Evolutionary conservation across 2,797 vertebrate species (phyloP).

Genomic region (Streptopelia turtur): DNA sequence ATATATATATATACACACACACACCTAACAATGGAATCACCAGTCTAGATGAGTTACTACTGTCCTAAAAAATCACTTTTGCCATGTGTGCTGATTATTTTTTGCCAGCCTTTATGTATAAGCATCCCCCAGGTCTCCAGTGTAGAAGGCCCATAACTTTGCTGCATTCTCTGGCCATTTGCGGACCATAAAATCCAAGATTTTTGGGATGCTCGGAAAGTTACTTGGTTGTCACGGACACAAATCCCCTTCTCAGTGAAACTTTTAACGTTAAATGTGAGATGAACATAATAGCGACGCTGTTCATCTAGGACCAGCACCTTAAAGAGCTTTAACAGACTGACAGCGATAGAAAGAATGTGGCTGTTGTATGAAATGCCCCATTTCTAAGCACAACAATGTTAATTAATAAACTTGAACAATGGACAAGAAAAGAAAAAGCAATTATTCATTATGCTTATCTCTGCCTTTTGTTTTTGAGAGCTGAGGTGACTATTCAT

Average conservation of each 20-base stretch:
- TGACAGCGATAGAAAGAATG: not conserved
- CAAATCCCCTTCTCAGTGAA: not conserved
- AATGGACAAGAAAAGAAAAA: not conserved
- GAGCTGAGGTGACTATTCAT: not conserved
- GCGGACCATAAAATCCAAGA: rapidly evolving
- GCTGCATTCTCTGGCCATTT: not conserved
- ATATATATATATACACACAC: too few species aligned
- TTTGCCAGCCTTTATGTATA: rapidly evolving
- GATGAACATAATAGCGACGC: rapidly evolving
- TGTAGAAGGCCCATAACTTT: not conserved
- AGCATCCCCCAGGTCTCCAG: not conserved
- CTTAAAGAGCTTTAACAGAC: not conserved
- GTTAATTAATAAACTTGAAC: not conserved
- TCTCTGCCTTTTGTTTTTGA: not conserved
- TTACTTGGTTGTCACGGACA: not conserved
- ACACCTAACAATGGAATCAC: not conserved
- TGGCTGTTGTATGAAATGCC: not conserved
- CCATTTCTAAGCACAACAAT: not conserved
- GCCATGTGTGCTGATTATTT: rapidly evolving
- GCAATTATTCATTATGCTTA: not conserved
- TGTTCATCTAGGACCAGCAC: not conserved
- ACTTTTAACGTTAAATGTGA: not conserved
- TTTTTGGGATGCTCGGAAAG: not conserved
- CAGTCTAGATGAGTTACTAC: not conserved
- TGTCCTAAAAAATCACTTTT: not conserved